phyloP scores from a whole-genome alignment of 2,888 invertebrate genomes.

The Eudasyphora cyanicolor region DNA sequence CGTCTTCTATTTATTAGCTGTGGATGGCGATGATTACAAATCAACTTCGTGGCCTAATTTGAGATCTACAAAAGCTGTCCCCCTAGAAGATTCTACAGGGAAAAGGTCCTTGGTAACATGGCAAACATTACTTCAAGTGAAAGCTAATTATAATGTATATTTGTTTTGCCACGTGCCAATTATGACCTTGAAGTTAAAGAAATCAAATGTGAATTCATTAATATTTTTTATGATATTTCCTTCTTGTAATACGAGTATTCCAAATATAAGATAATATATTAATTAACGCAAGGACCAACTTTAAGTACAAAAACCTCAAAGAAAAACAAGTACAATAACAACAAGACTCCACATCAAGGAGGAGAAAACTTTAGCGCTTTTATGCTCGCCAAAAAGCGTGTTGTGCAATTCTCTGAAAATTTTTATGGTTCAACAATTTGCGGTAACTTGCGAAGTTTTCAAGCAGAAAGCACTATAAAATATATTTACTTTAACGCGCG shows the following conservation, averaged over 20 bases:
- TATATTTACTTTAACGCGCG: neutral
- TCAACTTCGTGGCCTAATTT: too few species aligned
- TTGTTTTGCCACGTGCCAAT: too few species aligned
- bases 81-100: too few species aligned
- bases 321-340: neutral
- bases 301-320: neutral
- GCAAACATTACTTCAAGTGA: too few species aligned
- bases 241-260: neutral
- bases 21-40: too few species aligned
- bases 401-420: neutral
- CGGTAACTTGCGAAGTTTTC: slow-evolving; percentile 2
- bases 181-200: neutral
- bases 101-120: too few species aligned
- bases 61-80: too few species aligned
- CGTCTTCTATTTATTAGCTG: too few species aligned
- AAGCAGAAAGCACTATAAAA: slow-evolving; percentile 3
- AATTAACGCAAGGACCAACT: slow-evolving; percentile 14
- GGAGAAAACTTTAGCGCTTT: neutral
- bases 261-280: slow-evolving; percentile 15
- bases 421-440: slow-evolving; percentile 36
- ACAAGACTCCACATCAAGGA: neutral
- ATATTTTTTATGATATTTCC: neutral
- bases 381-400: neutral
- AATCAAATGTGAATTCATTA: neutral
- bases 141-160: too few species aligned